Base-by-base conservation (phyloP, 2,888 invertebrate species). In the Atrina japonica region DNA sequence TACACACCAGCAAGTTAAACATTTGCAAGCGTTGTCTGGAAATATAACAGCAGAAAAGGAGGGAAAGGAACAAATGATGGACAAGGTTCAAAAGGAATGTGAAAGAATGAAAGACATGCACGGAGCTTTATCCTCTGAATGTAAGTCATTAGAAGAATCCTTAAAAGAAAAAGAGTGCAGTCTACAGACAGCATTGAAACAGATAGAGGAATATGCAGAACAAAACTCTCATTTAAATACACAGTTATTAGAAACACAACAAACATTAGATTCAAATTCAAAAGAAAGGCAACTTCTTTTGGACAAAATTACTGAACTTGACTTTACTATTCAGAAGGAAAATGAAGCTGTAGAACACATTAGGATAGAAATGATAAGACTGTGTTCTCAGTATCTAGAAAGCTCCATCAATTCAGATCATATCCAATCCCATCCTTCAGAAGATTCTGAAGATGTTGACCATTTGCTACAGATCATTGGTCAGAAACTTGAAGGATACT, bases 271-370 rank as follows among this genome's bases (percentile, higher is more conserved):
- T 7, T 7, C 21, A 18, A 7, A 29, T n/a, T 11, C 7, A 27
- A 21, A 61, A 3, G 49, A 61, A 30, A 61, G 49, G 16, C 14
- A 30, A 29, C 1, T 14, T 30, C n/a, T 61, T 16, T 23, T 21
- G 14, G 9, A 27, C 14, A 55, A 55, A 60, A 35, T 61, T 9
- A 63, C 60, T 55, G 68, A 71, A 52, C 59, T 66, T 5, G 60
- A 66, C 11, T 25, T 59, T 56, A 58, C 52, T 29, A 21, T 66
- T 47, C 60, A 71, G 41, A 59, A 69, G 29, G 71, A 69, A 71
- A 65, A 70, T 50, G 70, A 69, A 64, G 69, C 35, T n/a, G 35
- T 23, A 21, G 23, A 40, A 21, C 5, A 18, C 18, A 23, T 21
- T 56, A 2, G 14, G 2, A 35, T 21, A 40, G 40, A 40, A 21